Evolutionary conservation across 2,888 invertebrate genomes (phyloP).

Genomic region (Stratiomys singularior): DNA sequence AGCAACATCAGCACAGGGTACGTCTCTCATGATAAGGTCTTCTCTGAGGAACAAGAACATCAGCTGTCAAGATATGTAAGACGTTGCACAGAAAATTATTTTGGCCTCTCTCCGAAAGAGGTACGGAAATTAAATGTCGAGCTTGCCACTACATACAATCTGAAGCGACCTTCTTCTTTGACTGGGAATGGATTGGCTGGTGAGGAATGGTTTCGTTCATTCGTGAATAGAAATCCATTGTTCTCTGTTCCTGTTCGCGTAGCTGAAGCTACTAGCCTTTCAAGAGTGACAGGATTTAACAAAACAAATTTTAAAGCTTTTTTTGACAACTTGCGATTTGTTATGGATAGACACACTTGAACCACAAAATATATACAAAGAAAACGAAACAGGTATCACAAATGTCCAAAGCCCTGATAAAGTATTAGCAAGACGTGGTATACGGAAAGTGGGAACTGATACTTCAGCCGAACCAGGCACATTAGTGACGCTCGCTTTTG

Average conservation of each 20-base stretch:
- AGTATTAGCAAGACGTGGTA: slow-evolving; percentile 54
- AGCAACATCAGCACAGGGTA: neutral
- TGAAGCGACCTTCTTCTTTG: slow-evolving; percentile 5
- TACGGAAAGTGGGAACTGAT: slow-evolving; percentile 58
- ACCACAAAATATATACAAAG: slow-evolving; percentile 57
- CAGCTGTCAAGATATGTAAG: neutral
- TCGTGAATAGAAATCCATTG: no score
- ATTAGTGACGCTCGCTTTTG: slow-evolving; percentile 57
- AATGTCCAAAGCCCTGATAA: slow-evolving; percentile 57
- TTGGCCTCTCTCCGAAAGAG: neutral
- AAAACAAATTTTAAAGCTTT: no score
- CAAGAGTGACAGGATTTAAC: no score
- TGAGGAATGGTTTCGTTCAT: slow-evolving; percentile 12
- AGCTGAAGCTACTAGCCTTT: no score
- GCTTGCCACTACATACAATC: neutral
- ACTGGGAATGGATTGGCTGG: slow-evolving; percentile 8
- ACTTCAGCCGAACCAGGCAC: slow-evolving; percentile 60
- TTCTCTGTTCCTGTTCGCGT: no score
- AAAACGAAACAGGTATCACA: slow-evolving; percentile 56
- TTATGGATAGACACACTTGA: no score
- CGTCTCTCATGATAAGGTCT: neutral
- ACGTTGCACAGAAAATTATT: slow-evolving; percentile 4
- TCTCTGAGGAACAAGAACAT: slow-evolving; percentile 10
- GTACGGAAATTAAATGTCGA: neutral
- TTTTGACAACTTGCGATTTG: no score